phyloP scores from a whole-genome alignment of 2,888 invertebrate species.

The Coelopa pilipes region DNA sequence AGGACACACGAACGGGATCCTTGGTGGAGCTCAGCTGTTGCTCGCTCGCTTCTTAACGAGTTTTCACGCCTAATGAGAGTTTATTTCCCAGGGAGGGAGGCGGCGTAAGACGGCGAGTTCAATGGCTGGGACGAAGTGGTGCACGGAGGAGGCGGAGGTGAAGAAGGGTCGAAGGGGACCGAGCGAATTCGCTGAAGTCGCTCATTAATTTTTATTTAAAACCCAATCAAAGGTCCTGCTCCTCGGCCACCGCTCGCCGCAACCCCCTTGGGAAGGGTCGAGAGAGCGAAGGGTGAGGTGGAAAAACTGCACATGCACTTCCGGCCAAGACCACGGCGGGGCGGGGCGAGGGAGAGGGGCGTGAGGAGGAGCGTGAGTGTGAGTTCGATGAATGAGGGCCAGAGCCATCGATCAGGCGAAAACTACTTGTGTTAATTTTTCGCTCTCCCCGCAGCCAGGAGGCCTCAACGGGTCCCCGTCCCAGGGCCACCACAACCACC shows the following conservation, averaged over 20 bases:
- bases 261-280: neutral
- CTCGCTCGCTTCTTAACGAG: neutral
- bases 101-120: neutral
- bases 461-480: neutral
- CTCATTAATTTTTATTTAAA: conserved; percentile 37
- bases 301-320: neutral
- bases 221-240: conserved; percentile 22
- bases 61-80: neutral
- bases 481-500: neutral
- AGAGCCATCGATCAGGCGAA: neutral
- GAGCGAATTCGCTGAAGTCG: conserved; percentile 20
- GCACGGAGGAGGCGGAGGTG: too few species aligned
- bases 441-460: neutral
- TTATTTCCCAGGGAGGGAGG: neutral
- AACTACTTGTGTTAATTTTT: conserved; percentile 14
- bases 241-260: neutral
- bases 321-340: too few species aligned
- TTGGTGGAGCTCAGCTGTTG: too few species aligned
- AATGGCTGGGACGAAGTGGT: neutral
- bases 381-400: neutral
- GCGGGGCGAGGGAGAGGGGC: neutral
- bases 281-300: neutral
- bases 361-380: neutral
- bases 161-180: neutral
- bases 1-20: too few species aligned